These are phyloP conservation scores for Paramisgurnus dabryanus DNA, from an alignment of 2,113 vertebrate species.

Conservation along the genomic window DNA sequence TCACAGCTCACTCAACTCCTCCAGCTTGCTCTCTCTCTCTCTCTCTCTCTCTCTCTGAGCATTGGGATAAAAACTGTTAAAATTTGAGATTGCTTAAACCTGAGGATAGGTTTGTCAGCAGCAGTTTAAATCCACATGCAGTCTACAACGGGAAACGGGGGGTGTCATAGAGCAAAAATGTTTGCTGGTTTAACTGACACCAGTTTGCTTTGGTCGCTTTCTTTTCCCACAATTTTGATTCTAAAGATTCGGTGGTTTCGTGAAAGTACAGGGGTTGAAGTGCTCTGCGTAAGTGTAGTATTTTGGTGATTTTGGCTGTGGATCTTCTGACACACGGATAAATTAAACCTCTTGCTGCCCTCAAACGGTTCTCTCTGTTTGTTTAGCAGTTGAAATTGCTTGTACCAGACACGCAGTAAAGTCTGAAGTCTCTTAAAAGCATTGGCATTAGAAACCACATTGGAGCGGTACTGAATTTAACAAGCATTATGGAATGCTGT, in stretches of 20 bases:
- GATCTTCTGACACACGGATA: constrained; percentile 8
- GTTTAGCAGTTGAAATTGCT: constrained; percentile 24
- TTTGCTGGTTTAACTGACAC: background rate
- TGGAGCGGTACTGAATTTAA: constrained; percentile 19
- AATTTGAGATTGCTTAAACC: constrained; percentile 27
- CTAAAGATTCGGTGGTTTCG: background rate
- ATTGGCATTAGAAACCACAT: constrained; percentile 33
- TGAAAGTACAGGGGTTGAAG: constrained; percentile 18
- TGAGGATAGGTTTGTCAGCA: background rate
- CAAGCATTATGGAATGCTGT: constrained; percentile 33
- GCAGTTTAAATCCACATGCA: background rate
- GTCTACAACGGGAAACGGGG: background rate
- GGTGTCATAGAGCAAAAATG: background rate
- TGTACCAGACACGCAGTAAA: constrained; percentile 22
- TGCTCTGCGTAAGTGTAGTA: background rate
- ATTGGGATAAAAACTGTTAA: background rate
- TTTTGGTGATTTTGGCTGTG: constrained; percentile 12
- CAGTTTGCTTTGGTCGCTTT: background rate
- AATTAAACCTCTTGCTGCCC: background rate
- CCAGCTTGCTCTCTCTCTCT: background rate
- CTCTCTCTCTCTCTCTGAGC: background rate
- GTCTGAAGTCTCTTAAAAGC: constrained; percentile 17
- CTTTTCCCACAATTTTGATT: background rate
- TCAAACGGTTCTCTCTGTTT: background rate
- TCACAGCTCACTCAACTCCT: constrained; percentile 55